Percentiles rank a stretch among this genome's conserved stretches.
Evolutionary conservation across 2,797 vertebrate genomes (phyloP).

Genomic region (Muraenolepis orangiensis): DNA sequence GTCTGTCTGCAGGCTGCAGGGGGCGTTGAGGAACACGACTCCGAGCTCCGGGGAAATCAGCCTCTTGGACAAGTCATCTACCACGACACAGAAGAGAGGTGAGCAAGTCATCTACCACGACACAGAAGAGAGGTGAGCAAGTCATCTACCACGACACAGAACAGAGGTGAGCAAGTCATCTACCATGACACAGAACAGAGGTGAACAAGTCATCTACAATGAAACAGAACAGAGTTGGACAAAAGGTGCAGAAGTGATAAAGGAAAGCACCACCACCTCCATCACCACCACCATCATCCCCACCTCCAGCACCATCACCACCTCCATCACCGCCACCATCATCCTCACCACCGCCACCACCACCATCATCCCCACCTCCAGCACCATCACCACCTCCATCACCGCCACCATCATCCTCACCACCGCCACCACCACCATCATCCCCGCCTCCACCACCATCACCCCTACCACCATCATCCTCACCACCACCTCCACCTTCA

Average conservation of each 20-base stretch:
- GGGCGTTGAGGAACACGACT: conserved; percentile 88
- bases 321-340: conserved; percentile 6
- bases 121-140: conserved; percentile 21
- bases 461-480: background rate
- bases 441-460: background rate
- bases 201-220: too few relatives aligned
- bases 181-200: conserved; percentile 41
- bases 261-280: too few relatives aligned
- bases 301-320: too few relatives aligned
- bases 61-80: conserved; percentile 79
- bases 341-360: conserved; percentile 46
- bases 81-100: conserved; percentile 35
- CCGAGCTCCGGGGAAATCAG: conserved; percentile 91
- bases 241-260: background rate
- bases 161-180: conserved; percentile 79
- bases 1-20: conserved; percentile 58
- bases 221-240: too few relatives aligned
- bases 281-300: background rate
- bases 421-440: conserved; percentile 71
- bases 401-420: conserved; percentile 34
- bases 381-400: conserved; percentile 70
- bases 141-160: too few relatives aligned
- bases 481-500: too few relatives aligned
- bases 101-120: conserved; percentile 68
- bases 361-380: conserved; percentile 29